Evolutionary conservation across 2,797 vertebrate species (phyloP).

Genomic region (Xenops minutus): DNA sequence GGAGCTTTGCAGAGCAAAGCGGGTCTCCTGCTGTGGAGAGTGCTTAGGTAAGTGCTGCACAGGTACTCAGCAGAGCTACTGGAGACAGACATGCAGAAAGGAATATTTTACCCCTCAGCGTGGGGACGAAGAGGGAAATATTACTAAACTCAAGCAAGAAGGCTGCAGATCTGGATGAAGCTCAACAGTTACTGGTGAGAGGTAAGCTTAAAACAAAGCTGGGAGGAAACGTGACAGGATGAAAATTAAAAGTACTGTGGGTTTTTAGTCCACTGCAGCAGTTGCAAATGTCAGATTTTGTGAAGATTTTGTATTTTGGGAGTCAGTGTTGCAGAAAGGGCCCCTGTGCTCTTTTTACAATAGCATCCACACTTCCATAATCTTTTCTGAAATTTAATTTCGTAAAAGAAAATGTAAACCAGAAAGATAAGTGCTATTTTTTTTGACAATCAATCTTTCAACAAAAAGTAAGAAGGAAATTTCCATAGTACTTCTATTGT

Average conservation of each 20-base stretch:
- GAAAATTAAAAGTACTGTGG: neutral
- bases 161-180: neutral
- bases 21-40: neutral
- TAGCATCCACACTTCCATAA: neutral
- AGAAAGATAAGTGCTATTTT: neutral
- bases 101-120: neutral
- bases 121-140: neutral
- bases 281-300: neutral
- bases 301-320: neutral
- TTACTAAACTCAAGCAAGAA: neutral
- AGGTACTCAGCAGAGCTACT: neutral
- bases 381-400: neutral
- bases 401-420: neutral
- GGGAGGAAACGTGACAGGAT: neutral
- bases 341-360: neutral
- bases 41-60: neutral
- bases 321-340: neutral
- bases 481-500: neutral
- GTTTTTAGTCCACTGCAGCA: neutral
- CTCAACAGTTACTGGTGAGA: neutral
- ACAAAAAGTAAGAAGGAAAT: neutral
- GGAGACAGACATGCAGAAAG: neutral
- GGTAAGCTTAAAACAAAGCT: neutral
- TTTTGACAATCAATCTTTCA: neutral
- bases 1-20: accelerated